These are phyloP conservation scores for Falco punctatus DNA, from an alignment of 2,113 vertebrate genomes.

Conservation along the genomic window DNA sequence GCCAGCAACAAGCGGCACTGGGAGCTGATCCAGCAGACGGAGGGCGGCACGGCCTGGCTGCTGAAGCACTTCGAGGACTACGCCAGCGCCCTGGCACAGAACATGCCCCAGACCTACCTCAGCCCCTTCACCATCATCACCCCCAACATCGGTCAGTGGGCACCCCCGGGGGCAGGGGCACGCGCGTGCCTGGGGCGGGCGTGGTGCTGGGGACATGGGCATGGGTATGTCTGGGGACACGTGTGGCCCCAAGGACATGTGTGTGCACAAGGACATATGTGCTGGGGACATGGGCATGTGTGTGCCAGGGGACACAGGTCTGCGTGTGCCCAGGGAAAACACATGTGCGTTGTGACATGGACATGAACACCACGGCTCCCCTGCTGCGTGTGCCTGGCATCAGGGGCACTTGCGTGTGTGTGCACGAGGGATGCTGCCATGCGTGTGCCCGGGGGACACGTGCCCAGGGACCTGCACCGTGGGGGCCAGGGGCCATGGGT, in stretches of 20 bases:
- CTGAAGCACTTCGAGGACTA: slow-evolving; percentile 91
- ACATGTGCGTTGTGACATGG: not conserved
- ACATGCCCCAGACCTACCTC: slow-evolving; percentile 97
- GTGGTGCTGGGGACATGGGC: not conserved
- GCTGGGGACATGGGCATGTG: not conserved
- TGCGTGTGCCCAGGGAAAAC: too few relatives aligned
- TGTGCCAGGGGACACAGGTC: not conserved
- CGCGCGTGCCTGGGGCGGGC: too few relatives aligned
- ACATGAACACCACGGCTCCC: rapidly evolving
- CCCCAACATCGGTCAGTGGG: slow-evolving; percentile 88
- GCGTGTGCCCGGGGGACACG: not conserved
- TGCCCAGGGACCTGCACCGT: not conserved
- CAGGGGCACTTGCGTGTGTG: too few relatives aligned
- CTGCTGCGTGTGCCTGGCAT: too few relatives aligned
- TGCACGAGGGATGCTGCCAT: not conserved
- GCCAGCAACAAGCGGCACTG: slow-evolving; percentile 85
- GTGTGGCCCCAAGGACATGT: not conserved
- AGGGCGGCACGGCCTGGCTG: slow-evolving; percentile 88
- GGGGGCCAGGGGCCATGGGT: not conserved
- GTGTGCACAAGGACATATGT: too few relatives aligned
- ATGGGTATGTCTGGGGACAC: not conserved
- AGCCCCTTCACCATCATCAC: slow-evolving; percentile 96
- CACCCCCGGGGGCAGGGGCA: too few relatives aligned
- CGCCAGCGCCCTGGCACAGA: slow-evolving; percentile 89
- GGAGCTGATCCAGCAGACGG: slow-evolving; percentile 93